These are phyloP conservation scores for Stenichneumon culpator DNA, from an alignment of 2,888 invertebrate species.

Conservation along the genomic window DNA sequence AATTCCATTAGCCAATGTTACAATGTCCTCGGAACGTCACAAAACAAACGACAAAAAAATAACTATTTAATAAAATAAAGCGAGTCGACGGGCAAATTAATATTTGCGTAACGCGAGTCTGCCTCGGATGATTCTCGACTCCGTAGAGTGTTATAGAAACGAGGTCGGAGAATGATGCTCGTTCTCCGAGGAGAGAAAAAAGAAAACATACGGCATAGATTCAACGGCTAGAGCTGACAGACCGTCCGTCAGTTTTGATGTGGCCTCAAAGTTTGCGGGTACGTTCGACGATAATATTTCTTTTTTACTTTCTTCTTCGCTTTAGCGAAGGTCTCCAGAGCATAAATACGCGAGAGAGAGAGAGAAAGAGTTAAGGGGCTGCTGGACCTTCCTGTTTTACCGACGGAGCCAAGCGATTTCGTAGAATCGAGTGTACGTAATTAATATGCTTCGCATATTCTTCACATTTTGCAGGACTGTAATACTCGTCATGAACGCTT, in stretches of 20 bases:
- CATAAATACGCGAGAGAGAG: neutral
- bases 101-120: conserved; percentile 37
- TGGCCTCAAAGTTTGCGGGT: neutral
- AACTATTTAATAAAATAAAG: neutral
- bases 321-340: conserved; percentile 4
- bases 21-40: conserved; percentile 52
- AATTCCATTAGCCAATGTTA: conserved; percentile 56
- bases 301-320: neutral
- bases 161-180: neutral
- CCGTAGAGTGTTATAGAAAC: neutral
- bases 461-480: too few species aligned
- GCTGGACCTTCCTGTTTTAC: too few species aligned
- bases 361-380: too few species aligned
- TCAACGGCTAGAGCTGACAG: conserved; percentile 5
- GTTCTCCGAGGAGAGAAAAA: neutral
- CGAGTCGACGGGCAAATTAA: conserved; percentile 37
- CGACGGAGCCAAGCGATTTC: too few species aligned
- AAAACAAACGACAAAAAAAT: conserved; percentile 5
- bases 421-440: too few species aligned
- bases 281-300: neutral
- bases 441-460: too few species aligned
- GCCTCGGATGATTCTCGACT: conserved; percentile 42
- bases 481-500: too few species aligned
- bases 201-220: neutral
- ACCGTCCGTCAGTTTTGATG: neutral